phyloP scores from a whole-genome alignment of 2,888 invertebrate species.

The Idaea straminata region DNA sequence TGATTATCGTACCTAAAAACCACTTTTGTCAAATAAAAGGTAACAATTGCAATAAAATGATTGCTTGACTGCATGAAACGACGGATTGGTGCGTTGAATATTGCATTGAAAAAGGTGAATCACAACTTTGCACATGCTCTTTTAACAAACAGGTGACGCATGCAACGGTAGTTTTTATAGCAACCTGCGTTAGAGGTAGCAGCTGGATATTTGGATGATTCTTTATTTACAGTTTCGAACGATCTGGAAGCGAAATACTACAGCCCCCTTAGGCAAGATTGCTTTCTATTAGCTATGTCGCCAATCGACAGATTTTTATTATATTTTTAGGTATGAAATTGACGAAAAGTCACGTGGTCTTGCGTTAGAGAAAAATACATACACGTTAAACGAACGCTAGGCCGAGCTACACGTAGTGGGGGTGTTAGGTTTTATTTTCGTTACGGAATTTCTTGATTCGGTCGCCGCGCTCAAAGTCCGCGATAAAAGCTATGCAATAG shows the following conservation, averaged over 20 bases:
- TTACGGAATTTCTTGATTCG: too few species aligned
- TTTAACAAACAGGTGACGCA: conserved; percentile 58
- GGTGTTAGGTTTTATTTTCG: too few species aligned
- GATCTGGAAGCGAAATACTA: neutral
- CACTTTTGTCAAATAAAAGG: neutral
- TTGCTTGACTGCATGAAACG: neutral
- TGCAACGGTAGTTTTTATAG: conserved; percentile 32
- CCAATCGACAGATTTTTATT: too few species aligned
- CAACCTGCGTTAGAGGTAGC: conserved; percentile 22
- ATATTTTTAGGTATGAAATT: too few species aligned
- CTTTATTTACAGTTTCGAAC: neutral
- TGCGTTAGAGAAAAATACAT: too few species aligned
- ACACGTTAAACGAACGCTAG: too few species aligned
- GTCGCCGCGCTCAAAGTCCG: too few species aligned
- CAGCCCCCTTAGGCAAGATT: too few species aligned
- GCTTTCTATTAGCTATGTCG: too few species aligned
- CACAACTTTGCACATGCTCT: conserved; percentile 52
- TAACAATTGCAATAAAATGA: neutral
- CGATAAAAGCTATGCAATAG: too few species aligned
- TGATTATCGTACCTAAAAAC: neutral
- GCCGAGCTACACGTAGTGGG: too few species aligned
- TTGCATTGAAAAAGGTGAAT: conserved; percentile 35
- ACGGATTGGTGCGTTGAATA: neutral
- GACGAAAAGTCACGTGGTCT: too few species aligned
- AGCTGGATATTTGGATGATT: conserved; percentile 11